Conservation (phyloP, 2,797 vertebrate species). For the Tiaroga cobitis region DNA sequence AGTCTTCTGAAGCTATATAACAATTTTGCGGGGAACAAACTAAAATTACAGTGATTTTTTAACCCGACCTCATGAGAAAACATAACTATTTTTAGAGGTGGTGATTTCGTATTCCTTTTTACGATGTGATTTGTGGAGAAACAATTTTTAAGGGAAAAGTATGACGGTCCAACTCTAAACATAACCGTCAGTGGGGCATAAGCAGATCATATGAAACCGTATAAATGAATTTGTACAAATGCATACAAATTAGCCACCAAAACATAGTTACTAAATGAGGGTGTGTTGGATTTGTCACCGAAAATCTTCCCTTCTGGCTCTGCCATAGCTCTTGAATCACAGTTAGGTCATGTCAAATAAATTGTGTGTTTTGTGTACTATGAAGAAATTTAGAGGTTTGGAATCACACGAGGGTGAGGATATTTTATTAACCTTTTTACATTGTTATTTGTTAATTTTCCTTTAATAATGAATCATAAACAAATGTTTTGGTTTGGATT, state of each 20-base stretch:
- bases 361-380: neutral
- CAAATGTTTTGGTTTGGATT: neutral
- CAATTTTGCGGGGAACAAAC: neutral
- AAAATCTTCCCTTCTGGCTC: neutral
- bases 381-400: neutral
- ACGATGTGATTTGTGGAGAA: neutral
- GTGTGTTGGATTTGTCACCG: neutral
- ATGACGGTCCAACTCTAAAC: neutral
- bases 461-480: constrained; percentile 7
- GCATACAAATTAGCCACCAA: neutral
- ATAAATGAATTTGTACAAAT: neutral
- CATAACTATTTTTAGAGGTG: neutral
- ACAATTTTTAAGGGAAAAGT: neutral
- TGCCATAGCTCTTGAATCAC: neutral
- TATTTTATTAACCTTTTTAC: neutral
- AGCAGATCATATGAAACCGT: neutral
- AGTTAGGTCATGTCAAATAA: neutral
- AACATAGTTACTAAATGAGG: neutral
- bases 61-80: neutral
- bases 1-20: too few species aligned
- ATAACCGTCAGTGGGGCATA: neutral
- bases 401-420: neutral
- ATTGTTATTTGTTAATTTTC: constrained; percentile 8
- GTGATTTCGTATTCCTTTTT: neutral
- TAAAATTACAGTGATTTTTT: neutral